These are phyloP conservation scores for Nematolebias whitei DNA, from an alignment of 2,113 vertebrate species.

Conservation along the genomic window DNA sequence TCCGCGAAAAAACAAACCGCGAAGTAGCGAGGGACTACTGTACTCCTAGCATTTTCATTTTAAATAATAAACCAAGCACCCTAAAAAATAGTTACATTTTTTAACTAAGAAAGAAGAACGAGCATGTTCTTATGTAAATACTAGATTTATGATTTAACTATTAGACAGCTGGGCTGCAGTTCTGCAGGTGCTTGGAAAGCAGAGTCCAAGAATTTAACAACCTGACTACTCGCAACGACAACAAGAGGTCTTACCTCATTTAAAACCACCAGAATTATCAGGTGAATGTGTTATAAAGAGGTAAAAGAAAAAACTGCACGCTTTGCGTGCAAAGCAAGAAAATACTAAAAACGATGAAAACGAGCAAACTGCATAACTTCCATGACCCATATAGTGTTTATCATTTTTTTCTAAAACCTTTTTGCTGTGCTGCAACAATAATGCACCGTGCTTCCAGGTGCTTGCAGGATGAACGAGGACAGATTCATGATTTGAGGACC, in stretches of 20 bases:
- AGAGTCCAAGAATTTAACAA: too few relatives aligned
- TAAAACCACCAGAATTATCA: not conserved
- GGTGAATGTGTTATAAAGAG: not conserved
- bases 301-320: too few relatives aligned
- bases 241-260: not conserved
- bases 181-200: too few relatives aligned
- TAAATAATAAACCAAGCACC: too few relatives aligned
- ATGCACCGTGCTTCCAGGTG: not conserved
- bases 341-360: not conserved
- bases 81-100: too few relatives aligned
- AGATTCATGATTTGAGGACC: not conserved
- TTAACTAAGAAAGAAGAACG: too few relatives aligned
- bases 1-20: too few relatives aligned
- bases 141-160: too few relatives aligned
- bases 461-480: not conserved
- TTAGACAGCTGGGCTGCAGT: not conserved
- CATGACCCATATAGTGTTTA: not conserved
- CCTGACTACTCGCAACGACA: not conserved
- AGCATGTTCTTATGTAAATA: too few relatives aligned
- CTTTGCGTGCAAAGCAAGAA: not conserved
- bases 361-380: conserved; percentile 20
- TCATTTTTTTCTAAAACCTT: not conserved
- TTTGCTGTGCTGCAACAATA: not conserved
- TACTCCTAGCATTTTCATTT: too few relatives aligned
- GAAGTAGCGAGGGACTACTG: too few relatives aligned